These are phyloP conservation scores for Geotrupes spiniger DNA, from an alignment of 2,888 invertebrate genomes.

Conservation along the genomic window DNA sequence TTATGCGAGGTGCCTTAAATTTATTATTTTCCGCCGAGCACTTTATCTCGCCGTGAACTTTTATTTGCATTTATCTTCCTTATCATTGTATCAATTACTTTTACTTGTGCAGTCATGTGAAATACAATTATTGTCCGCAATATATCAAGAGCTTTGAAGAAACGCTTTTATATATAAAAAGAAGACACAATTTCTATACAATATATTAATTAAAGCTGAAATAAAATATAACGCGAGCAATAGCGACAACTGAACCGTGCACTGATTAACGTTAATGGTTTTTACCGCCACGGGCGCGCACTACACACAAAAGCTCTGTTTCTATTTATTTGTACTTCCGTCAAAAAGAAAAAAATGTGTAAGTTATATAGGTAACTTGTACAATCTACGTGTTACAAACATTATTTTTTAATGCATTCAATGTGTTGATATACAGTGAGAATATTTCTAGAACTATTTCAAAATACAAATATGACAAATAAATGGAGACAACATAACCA, in stretches of 20 bases:
- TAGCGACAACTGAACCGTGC: constrained; percentile 11
- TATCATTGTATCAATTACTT: constrained; percentile 9
- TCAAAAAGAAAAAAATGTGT: too few species aligned
- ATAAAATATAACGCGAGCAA: constrained; percentile 3
- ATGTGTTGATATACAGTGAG: too few species aligned
- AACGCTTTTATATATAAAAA: constrained; percentile 1
- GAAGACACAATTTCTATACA: neutral
- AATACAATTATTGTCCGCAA: constrained; percentile 7
- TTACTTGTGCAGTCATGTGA: constrained; percentile 11
- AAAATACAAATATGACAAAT: too few species aligned
- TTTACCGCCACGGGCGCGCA: constrained; percentile 2
- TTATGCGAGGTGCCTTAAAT: neutral
- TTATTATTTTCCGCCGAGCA: constrained; percentile 4
- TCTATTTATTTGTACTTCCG: too few species aligned
- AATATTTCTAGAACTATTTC: too few species aligned
- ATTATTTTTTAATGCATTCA: too few species aligned
- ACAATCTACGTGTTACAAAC: too few species aligned
- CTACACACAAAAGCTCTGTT: neutral
- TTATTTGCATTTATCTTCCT: constrained; percentile 4
- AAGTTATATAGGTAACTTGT: too few species aligned
- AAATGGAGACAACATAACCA: too few species aligned
- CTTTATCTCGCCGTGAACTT: neutral
- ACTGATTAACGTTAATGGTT: constrained; percentile 6
- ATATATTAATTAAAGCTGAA: constrained; percentile 8
- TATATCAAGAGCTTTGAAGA: constrained; percentile 1